Conservation (phyloP, 2,113 vertebrate species). For the Onychostruthus taczanowskii region DNA sequence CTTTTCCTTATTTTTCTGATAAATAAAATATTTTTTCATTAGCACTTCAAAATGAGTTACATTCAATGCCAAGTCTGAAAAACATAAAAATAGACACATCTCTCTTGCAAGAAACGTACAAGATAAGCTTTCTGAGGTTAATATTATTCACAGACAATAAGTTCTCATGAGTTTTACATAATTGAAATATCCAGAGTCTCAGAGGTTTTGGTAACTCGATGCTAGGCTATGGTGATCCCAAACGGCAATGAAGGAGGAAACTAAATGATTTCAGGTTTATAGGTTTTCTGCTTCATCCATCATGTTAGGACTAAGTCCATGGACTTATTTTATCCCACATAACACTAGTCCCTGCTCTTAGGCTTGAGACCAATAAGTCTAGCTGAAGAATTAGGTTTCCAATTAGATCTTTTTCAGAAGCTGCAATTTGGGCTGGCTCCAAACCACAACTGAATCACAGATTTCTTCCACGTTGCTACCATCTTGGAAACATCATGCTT, state of each 20-base stretch:
- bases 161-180: neutral
- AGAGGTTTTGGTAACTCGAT: neutral
- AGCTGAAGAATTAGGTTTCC: slow-evolving; percentile 35
- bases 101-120: neutral
- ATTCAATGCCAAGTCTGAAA: neutral
- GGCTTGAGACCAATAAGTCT: neutral
- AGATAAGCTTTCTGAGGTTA: neutral
- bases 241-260: neutral
- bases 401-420: slow-evolving; percentile 55
- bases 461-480: slow-evolving; percentile 57
- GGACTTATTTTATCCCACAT: neutral
- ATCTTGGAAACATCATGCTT: slow-evolving; percentile 55
- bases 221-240: neutral
- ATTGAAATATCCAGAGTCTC: neutral
- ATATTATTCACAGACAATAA: neutral
- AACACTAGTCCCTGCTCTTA: neutral
- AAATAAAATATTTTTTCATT: neutral
- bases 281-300: neutral
- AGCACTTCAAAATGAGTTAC: neutral
- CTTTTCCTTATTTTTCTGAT: neutral
- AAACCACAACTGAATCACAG: slow-evolving; percentile 64
- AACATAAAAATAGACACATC: neutral
- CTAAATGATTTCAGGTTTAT: neutral
- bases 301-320: neutral
- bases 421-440: slow-evolving; percentile 40